Conservation (phyloP, 2,113 vertebrate genomes). For the Hyperoodon ampullatus region DNA sequence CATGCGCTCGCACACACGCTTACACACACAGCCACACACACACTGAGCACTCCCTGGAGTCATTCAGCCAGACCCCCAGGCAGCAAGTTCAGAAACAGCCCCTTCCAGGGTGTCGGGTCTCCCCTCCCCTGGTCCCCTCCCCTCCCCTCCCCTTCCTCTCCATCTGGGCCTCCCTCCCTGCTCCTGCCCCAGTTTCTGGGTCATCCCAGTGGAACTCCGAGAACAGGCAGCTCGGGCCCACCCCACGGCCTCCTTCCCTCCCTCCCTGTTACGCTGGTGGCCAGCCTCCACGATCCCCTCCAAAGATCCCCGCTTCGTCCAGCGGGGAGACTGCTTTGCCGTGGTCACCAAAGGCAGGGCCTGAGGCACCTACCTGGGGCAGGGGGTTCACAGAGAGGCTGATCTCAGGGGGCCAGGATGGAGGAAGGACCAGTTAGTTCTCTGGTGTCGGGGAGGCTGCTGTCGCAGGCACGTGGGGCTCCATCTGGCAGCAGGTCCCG, state of each 20-base stretch:
- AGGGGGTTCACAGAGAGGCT: too few species aligned
- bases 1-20: not conserved
- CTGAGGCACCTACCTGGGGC: too few species aligned
- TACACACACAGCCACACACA: not conserved
- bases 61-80: not conserved
- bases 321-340: too few species aligned
- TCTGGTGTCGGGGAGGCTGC: too few species aligned
- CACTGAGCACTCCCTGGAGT: not conserved
- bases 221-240: not conserved
- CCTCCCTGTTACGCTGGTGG: not conserved
- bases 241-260: not conserved
- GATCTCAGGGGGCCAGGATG: too few species aligned
- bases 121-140: accelerated
- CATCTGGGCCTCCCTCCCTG: not conserved
- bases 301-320: too few species aligned
- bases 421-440: too few species aligned
- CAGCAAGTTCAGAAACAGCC: not conserved
- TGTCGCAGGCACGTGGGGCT: too few species aligned
- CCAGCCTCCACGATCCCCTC: too few species aligned
- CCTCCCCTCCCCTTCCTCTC: too few species aligned
- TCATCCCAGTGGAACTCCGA: not conserved
- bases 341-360: too few species aligned
- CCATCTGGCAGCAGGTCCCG: too few species aligned
- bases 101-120: not conserved
- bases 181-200: not conserved